Evolutionary conservation across 2,888 invertebrate species (phyloP).

Genomic region (Pediacus dermestoides): DNA sequence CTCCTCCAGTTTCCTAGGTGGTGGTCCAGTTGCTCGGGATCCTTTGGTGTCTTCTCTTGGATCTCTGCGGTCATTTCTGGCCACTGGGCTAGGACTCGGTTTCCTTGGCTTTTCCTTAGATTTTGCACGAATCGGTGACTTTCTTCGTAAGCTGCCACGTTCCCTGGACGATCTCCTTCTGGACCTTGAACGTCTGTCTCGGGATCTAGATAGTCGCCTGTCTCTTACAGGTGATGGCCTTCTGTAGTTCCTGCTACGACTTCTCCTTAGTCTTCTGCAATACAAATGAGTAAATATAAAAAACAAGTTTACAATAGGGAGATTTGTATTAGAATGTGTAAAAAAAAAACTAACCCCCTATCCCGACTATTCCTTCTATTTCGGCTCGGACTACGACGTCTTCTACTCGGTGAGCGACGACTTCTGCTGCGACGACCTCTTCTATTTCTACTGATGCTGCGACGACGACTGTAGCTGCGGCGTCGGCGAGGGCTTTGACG

Average conservation of each 20-base stretch:
- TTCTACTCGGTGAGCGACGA: slow-evolving; percentile 1
- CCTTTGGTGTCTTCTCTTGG: not conserved
- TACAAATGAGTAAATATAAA: slow-evolving; percentile 2
- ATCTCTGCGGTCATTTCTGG: slow-evolving; percentile 15
- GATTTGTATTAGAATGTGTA: no score
- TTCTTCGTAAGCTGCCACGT: slow-evolving; percentile 41
- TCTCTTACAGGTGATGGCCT: slow-evolving; percentile 40
- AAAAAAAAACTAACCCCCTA: slow-evolving; percentile 6
- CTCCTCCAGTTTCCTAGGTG: slow-evolving; percentile 34
- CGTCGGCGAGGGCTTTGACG: slow-evolving; percentile 41
- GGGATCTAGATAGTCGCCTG: slow-evolving; percentile 39
- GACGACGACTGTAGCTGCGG: slow-evolving; percentile 41
- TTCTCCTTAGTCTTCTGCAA: slow-evolving; percentile 39
- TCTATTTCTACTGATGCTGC: slow-evolving; percentile 39
- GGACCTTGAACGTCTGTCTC: slow-evolving; percentile 47
- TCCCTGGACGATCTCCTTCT: slow-evolving; percentile 41
- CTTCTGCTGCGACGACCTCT: slow-evolving; percentile 38
- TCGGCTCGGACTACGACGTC: slow-evolving; percentile 5
- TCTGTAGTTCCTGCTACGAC: slow-evolving; percentile 43
- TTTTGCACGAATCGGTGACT: slow-evolving; percentile 43
- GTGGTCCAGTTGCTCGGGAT: not conserved
- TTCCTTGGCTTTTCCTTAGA: slow-evolving; percentile 39
- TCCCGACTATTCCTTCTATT: slow-evolving; percentile 4
- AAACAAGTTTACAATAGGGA: no score
- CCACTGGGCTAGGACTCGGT: slow-evolving; percentile 44